phyloP scores from a whole-genome alignment of 2,888 invertebrate species.

The Druceiella hillmani region DNA sequence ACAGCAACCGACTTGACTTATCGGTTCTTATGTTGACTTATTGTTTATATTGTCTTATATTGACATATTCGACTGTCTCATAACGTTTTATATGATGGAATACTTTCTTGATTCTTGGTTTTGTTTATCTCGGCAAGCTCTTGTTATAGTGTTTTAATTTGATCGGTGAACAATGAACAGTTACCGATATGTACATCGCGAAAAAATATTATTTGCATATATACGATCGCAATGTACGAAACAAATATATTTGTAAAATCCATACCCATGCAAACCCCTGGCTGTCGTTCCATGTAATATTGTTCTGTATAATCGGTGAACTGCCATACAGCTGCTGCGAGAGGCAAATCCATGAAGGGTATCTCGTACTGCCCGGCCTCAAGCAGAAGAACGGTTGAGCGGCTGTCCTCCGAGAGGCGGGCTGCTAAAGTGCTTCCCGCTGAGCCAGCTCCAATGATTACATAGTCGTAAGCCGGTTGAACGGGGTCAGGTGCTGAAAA shows the following conservation, averaged over 20 bases:
- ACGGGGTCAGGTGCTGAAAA: neutral
- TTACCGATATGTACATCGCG: too few species aligned
- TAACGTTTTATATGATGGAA: too few species aligned
- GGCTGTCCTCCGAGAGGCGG: slow-evolving; percentile 35
- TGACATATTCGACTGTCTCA: too few species aligned
- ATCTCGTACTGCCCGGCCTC: slow-evolving; percentile 44
- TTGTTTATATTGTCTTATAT: too few species aligned
- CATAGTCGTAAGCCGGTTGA: slow-evolving; percentile 18
- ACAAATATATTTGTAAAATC: slow-evolving; percentile 4
- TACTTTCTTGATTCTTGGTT: too few species aligned
- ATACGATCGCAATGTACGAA: too few species aligned
- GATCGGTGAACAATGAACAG: too few species aligned
- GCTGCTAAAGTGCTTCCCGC: slow-evolving; percentile 32
- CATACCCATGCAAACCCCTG: slow-evolving; percentile 44
- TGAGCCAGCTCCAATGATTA: slow-evolving; percentile 20
- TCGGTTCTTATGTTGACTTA: too few species aligned
- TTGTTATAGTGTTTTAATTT: too few species aligned
- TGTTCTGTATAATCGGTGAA: slow-evolving; percentile 58
- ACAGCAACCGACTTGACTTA: too few species aligned
- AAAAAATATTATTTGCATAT: too few species aligned
- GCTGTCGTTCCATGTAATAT: slow-evolving; percentile 54
- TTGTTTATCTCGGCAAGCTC: too few species aligned
- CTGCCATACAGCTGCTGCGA: slow-evolving; percentile 43
- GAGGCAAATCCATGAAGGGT: slow-evolving; percentile 41
- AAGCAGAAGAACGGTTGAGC: slow-evolving; percentile 43